These are phyloP conservation scores for Vollenhovia emeryi DNA, from an alignment of 1,140 invertebrate species.

Conservation along the genomic window DNA sequence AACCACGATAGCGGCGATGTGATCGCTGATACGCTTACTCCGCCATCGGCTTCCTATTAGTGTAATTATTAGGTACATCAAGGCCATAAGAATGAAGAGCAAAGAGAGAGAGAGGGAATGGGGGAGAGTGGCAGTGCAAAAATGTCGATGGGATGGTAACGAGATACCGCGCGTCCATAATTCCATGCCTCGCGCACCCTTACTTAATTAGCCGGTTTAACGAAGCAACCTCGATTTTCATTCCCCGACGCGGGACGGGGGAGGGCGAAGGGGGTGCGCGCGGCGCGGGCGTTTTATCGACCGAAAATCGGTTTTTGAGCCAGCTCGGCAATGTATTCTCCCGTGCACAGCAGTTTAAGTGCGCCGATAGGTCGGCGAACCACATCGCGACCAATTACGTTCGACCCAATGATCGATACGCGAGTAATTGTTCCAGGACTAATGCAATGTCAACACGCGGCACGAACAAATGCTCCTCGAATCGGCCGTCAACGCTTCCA, in stretches of 20 bases:
- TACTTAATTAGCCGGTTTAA: slow-evolving; percentile 40
- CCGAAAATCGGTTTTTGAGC: slow-evolving; percentile 35
- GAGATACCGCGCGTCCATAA: slow-evolving; percentile 43
- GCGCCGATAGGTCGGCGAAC: slow-evolving; percentile 57
- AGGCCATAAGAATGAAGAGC: neutral
- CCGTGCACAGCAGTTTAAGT: slow-evolving; percentile 61
- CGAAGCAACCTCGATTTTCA: slow-evolving; percentile 30
- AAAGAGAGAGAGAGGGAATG: neutral
- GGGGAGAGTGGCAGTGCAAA: neutral
- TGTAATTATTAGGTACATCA: slow-evolving; percentile 61
- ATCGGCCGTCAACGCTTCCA: slow-evolving; percentile 15
- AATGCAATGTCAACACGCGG: slow-evolving; percentile 74
- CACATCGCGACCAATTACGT: slow-evolving; percentile 71
- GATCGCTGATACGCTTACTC: neutral
- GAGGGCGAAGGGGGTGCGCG: no score
- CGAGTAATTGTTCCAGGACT: slow-evolving; percentile 74
- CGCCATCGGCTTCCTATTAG: neutral
- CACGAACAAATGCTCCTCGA: slow-evolving; percentile 57
- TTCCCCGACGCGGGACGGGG: slow-evolving; percentile 15
- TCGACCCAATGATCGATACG: slow-evolving; percentile 75
- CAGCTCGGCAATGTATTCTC: slow-evolving; percentile 3
- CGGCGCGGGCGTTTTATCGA: slow-evolving; percentile 13
- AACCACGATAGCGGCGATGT: neutral
- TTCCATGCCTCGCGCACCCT: slow-evolving; percentile 39
- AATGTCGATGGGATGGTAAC: slow-evolving; percentile 30